A percentile compares a stretch with the other conserved stretches of the same genome.
These are phyloP conservation scores for Pan troglodytes DNA, from an alignment of 2,113 vertebrate species.

Conservation along the genomic window NHGRI_mPanTro3-v2.1_pri NC_072421.2:142432501-142433000, in stretches of 20 bases:
- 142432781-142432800: background rate
- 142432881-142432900: background rate
- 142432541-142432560: background rate
- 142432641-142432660: background rate
- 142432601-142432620: background rate
- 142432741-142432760: slow-evolving; percentile 13
- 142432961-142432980: background rate
- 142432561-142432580: slow-evolving; percentile 21
- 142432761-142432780: background rate
- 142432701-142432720: slow-evolving; percentile 4
- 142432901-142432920: background rate
- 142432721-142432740: background rate
- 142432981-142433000: background rate
- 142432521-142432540: background rate
- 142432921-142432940: background rate
- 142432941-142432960: background rate
- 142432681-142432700: background rate
- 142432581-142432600: background rate
- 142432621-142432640: background rate
- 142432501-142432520: background rate
- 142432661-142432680: background rate
- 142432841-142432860: background rate
- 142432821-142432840: background rate
- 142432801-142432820: background rate
- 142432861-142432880: background rate